Conservation (phyloP, 2,113 vertebrate genomes). For the Pseudopodoces humilis region DNA sequence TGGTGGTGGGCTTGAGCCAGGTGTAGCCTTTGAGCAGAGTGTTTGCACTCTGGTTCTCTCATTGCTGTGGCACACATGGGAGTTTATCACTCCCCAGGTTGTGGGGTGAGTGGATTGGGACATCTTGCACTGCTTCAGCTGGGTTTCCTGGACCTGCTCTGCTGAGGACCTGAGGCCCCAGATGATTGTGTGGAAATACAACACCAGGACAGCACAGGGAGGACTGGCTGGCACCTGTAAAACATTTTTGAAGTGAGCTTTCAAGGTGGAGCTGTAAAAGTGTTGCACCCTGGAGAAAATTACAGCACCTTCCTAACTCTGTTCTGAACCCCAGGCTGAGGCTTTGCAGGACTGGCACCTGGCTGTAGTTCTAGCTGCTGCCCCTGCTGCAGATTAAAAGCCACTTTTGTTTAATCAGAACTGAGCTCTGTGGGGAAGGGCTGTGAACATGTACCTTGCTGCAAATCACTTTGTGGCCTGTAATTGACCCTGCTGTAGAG, state of each 20-base stretch:
- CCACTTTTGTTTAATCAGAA: background rate
- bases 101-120: background rate
- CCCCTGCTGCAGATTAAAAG: background rate
- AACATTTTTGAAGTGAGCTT: background rate
- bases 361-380: background rate
- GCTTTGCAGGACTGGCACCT: background rate
- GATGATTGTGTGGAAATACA: background rate
- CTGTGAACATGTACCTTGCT: background rate
- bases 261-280: background rate
- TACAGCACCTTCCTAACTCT: background rate
- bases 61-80: background rate
- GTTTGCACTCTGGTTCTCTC: background rate
- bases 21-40: background rate
- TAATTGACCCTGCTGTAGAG: background rate
- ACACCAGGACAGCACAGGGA: background rate
- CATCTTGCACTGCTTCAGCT: background rate
- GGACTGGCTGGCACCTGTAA: background rate
- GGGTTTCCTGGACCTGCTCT: background rate
- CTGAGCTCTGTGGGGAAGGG: background rate
- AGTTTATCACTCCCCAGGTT: background rate
- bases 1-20: background rate
- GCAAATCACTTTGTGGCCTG: background rate
- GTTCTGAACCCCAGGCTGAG: background rate
- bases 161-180: background rate
- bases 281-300: background rate